Percentiles rank a stretch among this genome's conserved stretches.
Conservation (phyloP, 2,888 invertebrate species). For the Petrolisthes manimaculis region DNA sequence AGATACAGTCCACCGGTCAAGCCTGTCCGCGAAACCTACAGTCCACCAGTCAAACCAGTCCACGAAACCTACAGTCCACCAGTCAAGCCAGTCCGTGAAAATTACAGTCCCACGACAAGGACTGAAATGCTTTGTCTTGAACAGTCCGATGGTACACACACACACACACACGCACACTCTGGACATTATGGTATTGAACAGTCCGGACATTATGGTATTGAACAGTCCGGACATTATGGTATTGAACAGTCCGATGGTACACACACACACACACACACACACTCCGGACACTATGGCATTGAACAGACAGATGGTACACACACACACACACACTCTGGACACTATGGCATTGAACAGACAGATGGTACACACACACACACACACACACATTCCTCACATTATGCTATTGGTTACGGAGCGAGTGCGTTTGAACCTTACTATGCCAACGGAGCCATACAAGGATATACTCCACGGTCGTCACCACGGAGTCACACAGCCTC, state of each 20-base stretch:
- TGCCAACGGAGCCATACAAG: conserved; percentile 54
- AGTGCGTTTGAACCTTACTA: conserved; percentile 64
- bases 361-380: conserved; percentile 55
- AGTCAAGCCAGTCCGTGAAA: conserved; percentile 67
- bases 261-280: conserved; percentile 57
- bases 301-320: conserved; percentile 37
- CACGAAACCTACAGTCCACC: conserved; percentile 68
- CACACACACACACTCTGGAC: conserved; percentile 55
- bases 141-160: conserved; percentile 42
- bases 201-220: no score
- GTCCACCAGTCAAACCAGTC: conserved; percentile 67
- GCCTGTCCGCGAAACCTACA: conserved; percentile 68
- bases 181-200: no score
- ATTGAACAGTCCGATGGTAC: conserved; percentile 8
- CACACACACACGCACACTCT: conserved; percentile 56
- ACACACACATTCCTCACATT: conserved; percentile 59
- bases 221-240: no score
- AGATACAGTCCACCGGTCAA: conserved; percentile 68
- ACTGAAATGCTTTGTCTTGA: conserved; percentile 55
- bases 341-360: conserved; percentile 25
- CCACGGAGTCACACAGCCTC: conserved; percentile 58
- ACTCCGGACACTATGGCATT: conserved; percentile 31
- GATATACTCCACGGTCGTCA: conserved; percentile 57
- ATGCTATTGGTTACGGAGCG: conserved; percentile 49
- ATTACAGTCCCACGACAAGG: conserved; percentile 68